Evolutionary conservation across 2,888 invertebrate species (phyloP).

Genomic region (Stenichneumon culpator): DNA sequence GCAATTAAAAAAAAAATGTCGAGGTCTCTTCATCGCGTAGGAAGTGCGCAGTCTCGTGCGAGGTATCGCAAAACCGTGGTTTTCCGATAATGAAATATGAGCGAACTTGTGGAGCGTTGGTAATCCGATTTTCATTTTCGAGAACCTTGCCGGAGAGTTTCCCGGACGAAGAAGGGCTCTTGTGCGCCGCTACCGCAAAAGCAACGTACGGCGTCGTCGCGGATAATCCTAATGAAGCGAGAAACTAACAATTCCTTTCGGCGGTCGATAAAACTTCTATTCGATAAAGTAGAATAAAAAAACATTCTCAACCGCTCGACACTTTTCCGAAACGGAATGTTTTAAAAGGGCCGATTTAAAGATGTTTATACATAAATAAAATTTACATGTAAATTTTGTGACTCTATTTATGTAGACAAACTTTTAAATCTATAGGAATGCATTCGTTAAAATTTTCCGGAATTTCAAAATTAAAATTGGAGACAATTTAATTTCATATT

Average conservation of each 20-base stretch:
- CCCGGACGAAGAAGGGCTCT: too few relatives aligned
- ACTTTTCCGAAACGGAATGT: too few relatives aligned
- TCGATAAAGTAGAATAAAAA: too few relatives aligned
- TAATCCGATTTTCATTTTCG: slow-evolving; percentile 14
- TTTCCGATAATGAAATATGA: neutral
- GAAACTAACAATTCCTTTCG: slow-evolving; percentile 37
- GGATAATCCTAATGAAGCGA: slow-evolving; percentile 43
- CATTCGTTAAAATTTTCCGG: too few relatives aligned
- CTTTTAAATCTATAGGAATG: too few relatives aligned
- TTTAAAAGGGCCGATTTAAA: too few relatives aligned
- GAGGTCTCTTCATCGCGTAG: neutral
- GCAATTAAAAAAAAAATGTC: neutral
- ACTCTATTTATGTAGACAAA: too few relatives aligned
- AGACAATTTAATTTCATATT: too few relatives aligned
- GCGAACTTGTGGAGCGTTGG: neutral
- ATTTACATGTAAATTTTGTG: too few relatives aligned
- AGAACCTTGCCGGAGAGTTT: neutral
- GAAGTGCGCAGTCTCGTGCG: neutral
- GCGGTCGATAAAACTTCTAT: neutral
- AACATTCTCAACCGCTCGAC: too few relatives aligned
- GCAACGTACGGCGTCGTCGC: slow-evolving; percentile 12
- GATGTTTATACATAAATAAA: too few relatives aligned
- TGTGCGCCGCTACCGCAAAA: neutral
- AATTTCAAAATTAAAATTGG: too few relatives aligned
- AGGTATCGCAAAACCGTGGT: neutral